Evolutionary conservation across 2,113 vertebrate species (phyloP), one percentile per base, ranked within the genome.

Genomic region (Rhinoderma darwinii): DNA sequence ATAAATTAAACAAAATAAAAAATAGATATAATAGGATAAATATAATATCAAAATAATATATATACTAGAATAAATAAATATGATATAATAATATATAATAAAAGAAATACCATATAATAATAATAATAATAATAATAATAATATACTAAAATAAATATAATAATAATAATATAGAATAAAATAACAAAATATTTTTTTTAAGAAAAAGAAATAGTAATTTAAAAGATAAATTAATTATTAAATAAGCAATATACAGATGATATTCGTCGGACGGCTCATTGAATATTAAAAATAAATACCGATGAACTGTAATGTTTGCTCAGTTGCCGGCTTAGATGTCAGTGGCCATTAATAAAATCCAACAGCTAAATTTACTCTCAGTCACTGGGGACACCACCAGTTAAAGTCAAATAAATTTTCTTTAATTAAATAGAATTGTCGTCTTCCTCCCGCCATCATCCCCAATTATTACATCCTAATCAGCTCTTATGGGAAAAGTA

Each of bases 381-480:
- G 93, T 94, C 94, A 93, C 93, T 90, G 90, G 94, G 93, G 95
- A 94, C 92, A 91, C 91, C 93, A 90, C 91, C 90, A 93, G 94
- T 92, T 94, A 93, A 93, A 95, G 92, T 92, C 93, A 95, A 95
- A 94, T 95, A 93, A 94, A 95, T 95, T 94, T 93, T 92, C 93
- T 92, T 95, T 95, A 95, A 95, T 95, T 95, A 95, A 94, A 93
- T 93, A 92, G 93, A 95, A 95, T 94, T 95, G 95, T 94, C 91
- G 89, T 94, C 93, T 95, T 95, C 94, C 94, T 94, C 94, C 37
- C 8, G 90, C 93, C 93, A 94, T 94, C 93, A 94, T 90, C 90
- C 93, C 91, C 93, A 94, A 94, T 95, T 94, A 95, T 94, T 94
- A 92, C 92, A 91, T 92, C 90, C 92, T 95, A 95, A 94, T 95